Evolutionary conservation across 1,140 invertebrate genomes (phyloP), one percentile per base, ranked within the genome.

Genomic region (Diabrotica undecimpunctata): DNA sequence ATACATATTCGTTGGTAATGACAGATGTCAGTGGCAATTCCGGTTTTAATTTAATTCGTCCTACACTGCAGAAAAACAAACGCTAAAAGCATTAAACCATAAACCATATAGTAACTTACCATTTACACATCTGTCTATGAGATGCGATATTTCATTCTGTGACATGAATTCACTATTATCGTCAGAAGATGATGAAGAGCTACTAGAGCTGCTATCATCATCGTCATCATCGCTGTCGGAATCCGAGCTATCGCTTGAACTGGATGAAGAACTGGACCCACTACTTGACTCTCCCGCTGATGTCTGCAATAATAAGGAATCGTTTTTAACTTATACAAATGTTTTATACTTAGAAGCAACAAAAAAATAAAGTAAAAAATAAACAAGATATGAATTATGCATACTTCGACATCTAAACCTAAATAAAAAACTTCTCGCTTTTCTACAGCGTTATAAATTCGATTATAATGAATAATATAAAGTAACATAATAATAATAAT

Each of bases 121-220:
- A 36, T 59, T 50, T 35, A 79, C 68, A 60, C 77, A 79, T 41
- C 67, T 68, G 61, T 79, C 77, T 5, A 78, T 67, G 36, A 79
- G 62, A 56, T 66, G 66, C 1, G 70, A 38, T 50, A 77, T 72
- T 57, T 79, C 78, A 59, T 52, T 71, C 11, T 75, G 64, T 5
- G 72, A 74, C 62, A 79, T 61, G 62, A 76, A 71, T 41, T 70
- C 72, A 5, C 65, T 54, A 10, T 65, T 61, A 37, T 73, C 71
- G 13, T 72, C 73, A 59, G 72, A 73, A 46, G 75, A 74, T 51
- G 71, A 75, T 60, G 64, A 65, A 51, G 74, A 72, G 56, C 66
- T 61, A 25, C 75, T 75, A 64, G 69, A 74, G n/a, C 63, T 72
- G 59, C 74, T 72, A 50, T 76, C 74, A 61, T 65, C 66, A 54